Evolutionary conservation across 2,888 invertebrate species (phyloP).

Genomic region (Drosophila tripunctata): DNA sequence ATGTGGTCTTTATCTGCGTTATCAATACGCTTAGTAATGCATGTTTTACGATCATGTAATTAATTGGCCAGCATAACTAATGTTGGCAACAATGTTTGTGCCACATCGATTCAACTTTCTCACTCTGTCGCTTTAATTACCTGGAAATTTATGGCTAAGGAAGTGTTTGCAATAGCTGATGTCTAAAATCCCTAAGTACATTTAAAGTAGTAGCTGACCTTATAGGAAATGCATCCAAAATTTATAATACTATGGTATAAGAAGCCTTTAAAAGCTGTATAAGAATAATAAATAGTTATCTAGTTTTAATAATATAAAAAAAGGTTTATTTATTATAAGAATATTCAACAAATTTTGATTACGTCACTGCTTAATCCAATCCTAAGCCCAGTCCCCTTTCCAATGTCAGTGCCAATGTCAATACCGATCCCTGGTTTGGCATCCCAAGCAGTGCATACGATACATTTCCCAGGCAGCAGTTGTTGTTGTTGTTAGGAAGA

Average conservation of each 20-base stretch:
- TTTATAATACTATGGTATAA: too few species aligned
- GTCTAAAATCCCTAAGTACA: too few species aligned
- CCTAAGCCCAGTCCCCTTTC: not conserved
- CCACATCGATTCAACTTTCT: slow-evolving; percentile 25
- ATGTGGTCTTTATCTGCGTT: slow-evolving; percentile 71
- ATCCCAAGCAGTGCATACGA: slow-evolving; percentile 40
- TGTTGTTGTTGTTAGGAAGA: slow-evolving; percentile 15
- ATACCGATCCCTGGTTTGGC: slow-evolving; percentile 48
- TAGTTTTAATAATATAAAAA: too few species aligned
- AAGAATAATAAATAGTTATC: too few species aligned
- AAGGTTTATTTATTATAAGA: too few species aligned
- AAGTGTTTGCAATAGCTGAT: slow-evolving; percentile 6
- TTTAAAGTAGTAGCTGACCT: too few species aligned
- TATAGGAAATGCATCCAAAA: too few species aligned
- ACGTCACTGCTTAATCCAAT: not conserved
- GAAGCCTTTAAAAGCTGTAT: too few species aligned
- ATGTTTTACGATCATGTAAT: slow-evolving; percentile 71
- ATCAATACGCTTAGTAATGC: slow-evolving; percentile 63
- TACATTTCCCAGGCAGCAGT: slow-evolving; percentile 62
- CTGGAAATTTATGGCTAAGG: slow-evolving; percentile 23
- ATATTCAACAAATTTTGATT: slow-evolving; percentile 36
- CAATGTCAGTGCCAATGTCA: slow-evolving; percentile 30
- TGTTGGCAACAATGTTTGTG: slow-evolving; percentile 66
- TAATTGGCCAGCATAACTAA: slow-evolving; percentile 61
- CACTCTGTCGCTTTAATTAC: slow-evolving; percentile 18